Evolutionary conservation across 2,797 vertebrate genomes (phyloP).

Genomic region (Ispidina lecontei): DNA sequence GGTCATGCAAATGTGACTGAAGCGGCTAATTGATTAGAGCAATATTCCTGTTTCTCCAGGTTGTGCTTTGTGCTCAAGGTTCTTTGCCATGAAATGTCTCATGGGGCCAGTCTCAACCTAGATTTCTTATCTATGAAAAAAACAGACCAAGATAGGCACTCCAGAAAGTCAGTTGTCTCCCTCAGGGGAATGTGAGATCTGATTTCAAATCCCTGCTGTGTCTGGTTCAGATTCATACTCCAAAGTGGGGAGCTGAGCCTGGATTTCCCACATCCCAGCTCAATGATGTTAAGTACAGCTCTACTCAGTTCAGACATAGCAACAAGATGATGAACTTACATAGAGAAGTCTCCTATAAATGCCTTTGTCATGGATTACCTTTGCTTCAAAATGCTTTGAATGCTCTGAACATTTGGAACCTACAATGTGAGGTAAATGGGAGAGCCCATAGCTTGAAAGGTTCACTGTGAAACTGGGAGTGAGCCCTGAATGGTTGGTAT

Average conservation of each 20-base stretch:
- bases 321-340: not conserved
- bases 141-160: conserved; percentile 10
- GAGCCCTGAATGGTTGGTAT: not conserved
- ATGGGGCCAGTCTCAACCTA: conserved; percentile 13
- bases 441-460: not conserved
- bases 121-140: conserved; percentile 39
- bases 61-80: not conserved
- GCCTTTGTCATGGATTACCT: not conserved
- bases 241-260: not conserved
- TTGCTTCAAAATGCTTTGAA: not conserved
- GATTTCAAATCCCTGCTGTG: conserved; percentile 53
- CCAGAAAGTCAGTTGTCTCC: conserved; percentile 43
- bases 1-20: not conserved
- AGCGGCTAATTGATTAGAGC: not conserved
- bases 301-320: not conserved
- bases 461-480: not conserved
- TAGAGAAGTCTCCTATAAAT: not conserved
- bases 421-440: not conserved
- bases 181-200: conserved; percentile 23
- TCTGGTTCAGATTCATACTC: not conserved
- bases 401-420: not conserved
- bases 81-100: conserved; percentile 35
- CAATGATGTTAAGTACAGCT: not conserved
- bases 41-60: not conserved
- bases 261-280: not conserved